Percentiles rank a stretch among this genome's conserved stretches.
Evolutionary conservation across 2,113 vertebrate genomes (phyloP).

Genomic region (Periophthalmus modestus): DNA sequence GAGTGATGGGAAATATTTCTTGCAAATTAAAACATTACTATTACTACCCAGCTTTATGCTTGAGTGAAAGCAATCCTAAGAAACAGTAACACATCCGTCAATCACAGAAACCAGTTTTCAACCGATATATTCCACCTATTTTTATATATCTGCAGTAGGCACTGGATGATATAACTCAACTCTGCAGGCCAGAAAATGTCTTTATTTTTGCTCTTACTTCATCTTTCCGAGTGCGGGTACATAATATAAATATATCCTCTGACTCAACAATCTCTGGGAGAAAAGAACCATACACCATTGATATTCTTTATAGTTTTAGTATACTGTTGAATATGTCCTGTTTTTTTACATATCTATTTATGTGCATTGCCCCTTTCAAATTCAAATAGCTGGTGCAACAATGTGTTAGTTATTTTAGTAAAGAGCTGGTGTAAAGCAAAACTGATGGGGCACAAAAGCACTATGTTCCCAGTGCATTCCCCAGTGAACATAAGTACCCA

Average conservation of each 20-base stretch:
- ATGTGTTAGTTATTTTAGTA: too few species aligned
- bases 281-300: background rate
- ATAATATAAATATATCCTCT: background rate
- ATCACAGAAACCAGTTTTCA: background rate
- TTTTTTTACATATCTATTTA: background rate
- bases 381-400: too few species aligned
- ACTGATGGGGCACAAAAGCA: too few species aligned
- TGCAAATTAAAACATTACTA: background rate
- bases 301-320: background rate
- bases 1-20: background rate
- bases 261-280: background rate
- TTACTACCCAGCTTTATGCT: background rate
- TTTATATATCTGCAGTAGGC: background rate
- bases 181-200: background rate
- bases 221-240: background rate
- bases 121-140: background rate
- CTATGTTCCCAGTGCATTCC: too few species aligned
- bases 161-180: background rate
- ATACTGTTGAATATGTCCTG: background rate
- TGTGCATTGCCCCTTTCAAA: too few species aligned
- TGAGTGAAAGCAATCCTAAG: background rate
- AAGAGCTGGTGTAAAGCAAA: too few species aligned
- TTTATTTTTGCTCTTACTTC: conserved; percentile 1
- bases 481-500: too few species aligned
- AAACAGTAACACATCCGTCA: background rate